Evolutionary conservation across 2,797 vertebrate species (phyloP).

Genomic region (Loris lydekkerianus): DNA sequence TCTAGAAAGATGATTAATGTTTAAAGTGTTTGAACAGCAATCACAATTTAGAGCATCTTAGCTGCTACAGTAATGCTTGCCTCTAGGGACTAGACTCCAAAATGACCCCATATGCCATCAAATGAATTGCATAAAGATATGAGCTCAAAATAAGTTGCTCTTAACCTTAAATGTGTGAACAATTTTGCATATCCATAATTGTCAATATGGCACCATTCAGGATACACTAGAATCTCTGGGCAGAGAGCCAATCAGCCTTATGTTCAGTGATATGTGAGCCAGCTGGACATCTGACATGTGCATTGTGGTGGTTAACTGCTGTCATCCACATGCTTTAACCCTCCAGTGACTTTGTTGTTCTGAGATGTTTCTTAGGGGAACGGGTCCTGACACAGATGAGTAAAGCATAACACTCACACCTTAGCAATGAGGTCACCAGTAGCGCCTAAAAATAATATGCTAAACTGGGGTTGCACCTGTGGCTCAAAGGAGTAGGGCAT

Average conservation of each 20-base stretch:
- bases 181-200: conserved; percentile 79
- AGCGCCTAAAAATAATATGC: not conserved
- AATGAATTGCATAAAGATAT: conserved; percentile 67
- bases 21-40: conserved; percentile 55
- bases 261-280: conserved; percentile 71
- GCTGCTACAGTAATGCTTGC: conserved; percentile 42
- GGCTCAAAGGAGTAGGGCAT: too few species aligned
- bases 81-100: conserved; percentile 38
- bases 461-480: not conserved
- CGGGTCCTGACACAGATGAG: not conserved
- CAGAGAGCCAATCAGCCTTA: conserved; percentile 76
- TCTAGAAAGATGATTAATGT: conserved; percentile 65
- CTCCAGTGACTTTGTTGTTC: conserved; percentile 65
- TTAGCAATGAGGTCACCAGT: not conserved
- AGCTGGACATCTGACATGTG: conserved; percentile 81
- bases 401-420: not conserved
- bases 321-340: conserved; percentile 65
- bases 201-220: conserved; percentile 81
- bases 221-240: conserved; percentile 73
- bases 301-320: conserved; percentile 50
- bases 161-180: conserved; percentile 82
- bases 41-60: conserved; percentile 54
- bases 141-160: conserved; percentile 74
- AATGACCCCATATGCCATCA: conserved; percentile 78
- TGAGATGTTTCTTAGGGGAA: not conserved